These are phyloP conservation scores for Agrochola macilenta DNA, from an alignment of 2,888 invertebrate species.

Conservation along the genomic window DNA sequence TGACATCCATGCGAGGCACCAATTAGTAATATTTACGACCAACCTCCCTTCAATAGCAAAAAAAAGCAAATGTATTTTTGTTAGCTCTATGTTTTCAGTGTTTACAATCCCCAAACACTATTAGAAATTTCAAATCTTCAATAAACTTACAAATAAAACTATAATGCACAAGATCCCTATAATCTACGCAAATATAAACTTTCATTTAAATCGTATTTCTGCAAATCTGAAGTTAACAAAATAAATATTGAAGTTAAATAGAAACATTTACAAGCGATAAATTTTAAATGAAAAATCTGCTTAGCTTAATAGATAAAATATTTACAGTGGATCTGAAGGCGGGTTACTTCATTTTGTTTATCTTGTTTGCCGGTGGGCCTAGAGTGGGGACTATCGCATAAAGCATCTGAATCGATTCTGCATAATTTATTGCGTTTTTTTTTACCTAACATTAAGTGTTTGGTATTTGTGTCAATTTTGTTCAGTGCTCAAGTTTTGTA, in stretches of 20 bases:
- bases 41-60: background rate
- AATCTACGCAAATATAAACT: conserved; percentile 24
- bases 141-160: conserved; percentile 12
- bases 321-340: conserved; percentile 46
- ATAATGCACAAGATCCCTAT: background rate
- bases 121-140: conserved; percentile 5
- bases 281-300: conserved; percentile 58
- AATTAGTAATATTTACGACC: background rate
- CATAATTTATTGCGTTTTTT: background rate
- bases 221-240: conserved; percentile 32
- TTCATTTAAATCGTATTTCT: conserved; percentile 40
- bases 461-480: background rate
- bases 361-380: conserved; percentile 29
- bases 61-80: background rate
- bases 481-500: background rate
- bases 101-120: conserved; percentile 13
- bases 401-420: background rate
- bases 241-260: conserved; percentile 53
- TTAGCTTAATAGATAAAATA: conserved; percentile 54
- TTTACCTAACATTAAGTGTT: background rate
- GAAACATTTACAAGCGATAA: conserved; percentile 44
- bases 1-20: background rate
- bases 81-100: background rate
- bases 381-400: conserved; percentile 23
- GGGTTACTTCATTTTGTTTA: conserved; percentile 49